Conservation (phyloP, 2,113 vertebrate species). For the Lipotes vexillifer region DNA sequence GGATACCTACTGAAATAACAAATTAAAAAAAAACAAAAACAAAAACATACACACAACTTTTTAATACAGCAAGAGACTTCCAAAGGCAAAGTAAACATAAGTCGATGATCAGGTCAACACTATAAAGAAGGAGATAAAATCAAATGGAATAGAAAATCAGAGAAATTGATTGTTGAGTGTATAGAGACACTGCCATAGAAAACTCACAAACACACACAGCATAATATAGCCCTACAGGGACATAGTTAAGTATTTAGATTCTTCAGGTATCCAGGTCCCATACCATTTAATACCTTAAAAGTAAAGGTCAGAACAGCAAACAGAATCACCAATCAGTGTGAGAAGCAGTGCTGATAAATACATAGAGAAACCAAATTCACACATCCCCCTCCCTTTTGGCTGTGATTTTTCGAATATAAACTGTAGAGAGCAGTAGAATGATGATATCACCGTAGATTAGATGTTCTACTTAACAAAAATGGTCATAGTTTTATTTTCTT, state of each 20-base stretch:
- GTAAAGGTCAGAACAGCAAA: slow-evolving; percentile 44
- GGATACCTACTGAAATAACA: background rate
- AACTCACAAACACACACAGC: background rate
- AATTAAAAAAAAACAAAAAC: background rate
- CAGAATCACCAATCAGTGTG: slow-evolving; percentile 28
- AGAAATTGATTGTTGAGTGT: background rate
- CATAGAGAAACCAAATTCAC: background rate
- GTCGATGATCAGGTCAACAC: background rate
- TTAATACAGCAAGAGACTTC: background rate
- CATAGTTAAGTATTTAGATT: background rate
- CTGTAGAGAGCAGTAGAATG: background rate
- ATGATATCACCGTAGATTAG: background rate
- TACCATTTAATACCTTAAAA: slow-evolving; percentile 26
- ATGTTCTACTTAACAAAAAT: slow-evolving; percentile 9
- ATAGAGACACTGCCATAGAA: background rate
- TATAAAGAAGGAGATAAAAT: background rate
- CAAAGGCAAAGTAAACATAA: slow-evolving; percentile 9
- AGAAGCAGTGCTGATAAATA: slow-evolving; percentile 10
- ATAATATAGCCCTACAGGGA: background rate
- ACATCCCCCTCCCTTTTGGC: background rate
- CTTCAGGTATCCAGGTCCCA: background rate
- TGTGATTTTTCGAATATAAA: background rate
- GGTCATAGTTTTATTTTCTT: slow-evolving; percentile 31
- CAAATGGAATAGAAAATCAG: background rate
- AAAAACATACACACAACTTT: background rate